These are phyloP conservation scores for Phycodurus eques DNA, from an alignment of 2,113 vertebrate species.

Conservation along the genomic window DNA sequence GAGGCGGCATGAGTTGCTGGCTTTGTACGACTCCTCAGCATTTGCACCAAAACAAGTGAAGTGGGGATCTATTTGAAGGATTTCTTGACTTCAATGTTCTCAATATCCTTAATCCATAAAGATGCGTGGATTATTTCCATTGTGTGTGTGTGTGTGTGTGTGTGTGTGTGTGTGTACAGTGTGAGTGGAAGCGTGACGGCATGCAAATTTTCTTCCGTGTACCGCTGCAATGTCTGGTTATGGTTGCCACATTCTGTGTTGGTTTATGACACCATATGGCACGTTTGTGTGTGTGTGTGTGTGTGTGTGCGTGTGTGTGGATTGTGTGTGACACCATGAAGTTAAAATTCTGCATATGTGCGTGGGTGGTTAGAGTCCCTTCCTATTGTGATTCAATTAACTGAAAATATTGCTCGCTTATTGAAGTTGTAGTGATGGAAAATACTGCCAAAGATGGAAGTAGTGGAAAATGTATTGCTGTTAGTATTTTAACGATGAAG, in stretches of 20 bases:
- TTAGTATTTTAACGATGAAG: not conserved
- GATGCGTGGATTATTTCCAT: slow-evolving; percentile 20
- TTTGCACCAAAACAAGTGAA: not conserved
- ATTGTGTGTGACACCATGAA: slow-evolving; percentile 11
- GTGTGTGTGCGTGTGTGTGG: slow-evolving; percentile 9
- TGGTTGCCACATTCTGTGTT: slow-evolving; percentile 11
- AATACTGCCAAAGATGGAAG: not conserved
- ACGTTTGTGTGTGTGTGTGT: slow-evolving; percentile 4
- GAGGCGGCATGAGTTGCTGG: slow-evolving; percentile 28
- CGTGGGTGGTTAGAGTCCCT: slow-evolving; percentile 39
- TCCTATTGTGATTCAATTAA: slow-evolving; percentile 53
- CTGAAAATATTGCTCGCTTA: not conserved
- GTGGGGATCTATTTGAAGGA: not conserved
- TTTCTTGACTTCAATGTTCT: not conserved
- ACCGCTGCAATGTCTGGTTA: slow-evolving; percentile 40
- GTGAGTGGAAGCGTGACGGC: slow-evolving; percentile 8
- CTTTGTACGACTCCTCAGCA: slow-evolving; percentile 23
- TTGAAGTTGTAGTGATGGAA: not conserved
- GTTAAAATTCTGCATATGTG: slow-evolving; percentile 17
- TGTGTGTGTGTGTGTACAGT: not conserved
- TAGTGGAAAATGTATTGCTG: not conserved
- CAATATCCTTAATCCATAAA: slow-evolving; percentile 17
- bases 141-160: not conserved
- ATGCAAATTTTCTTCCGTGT: slow-evolving; percentile 20
- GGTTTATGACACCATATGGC: slow-evolving; percentile 23